Evolutionary conservation across 2,797 vertebrate species (phyloP), one percentile per base, ranked within the genome.

Genomic region (Gambusia yucatana): DNA sequence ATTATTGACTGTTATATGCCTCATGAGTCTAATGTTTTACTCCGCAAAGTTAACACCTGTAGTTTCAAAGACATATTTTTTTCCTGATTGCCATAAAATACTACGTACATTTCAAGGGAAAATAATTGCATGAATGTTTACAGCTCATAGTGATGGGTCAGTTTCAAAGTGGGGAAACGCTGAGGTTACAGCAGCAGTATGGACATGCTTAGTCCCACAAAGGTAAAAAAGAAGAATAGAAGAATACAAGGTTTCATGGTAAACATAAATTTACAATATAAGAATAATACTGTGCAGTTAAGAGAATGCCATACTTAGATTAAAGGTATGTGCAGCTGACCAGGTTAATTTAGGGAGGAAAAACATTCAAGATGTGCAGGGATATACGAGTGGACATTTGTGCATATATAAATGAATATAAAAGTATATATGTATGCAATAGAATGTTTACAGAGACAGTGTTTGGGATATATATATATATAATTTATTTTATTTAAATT

Each of bases 51-150:
- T 95, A 95, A 94, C 90, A 81, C 93, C 93, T 93, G 89, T 87
- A 83, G 93, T 94, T 93, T 89, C 90, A 91, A 85, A 94, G 94
- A 70, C 67, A 94, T 86, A n/a, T 33, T 33, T 89, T 94, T 95
- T 94, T 95, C 93, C 94, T 88, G 85, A 86, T 84, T 73, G 71
- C 91, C 88, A 94, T 95, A 93, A 95, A 95, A 91, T 91, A 75
- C 46, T 79, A 90, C n/a, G n/a, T n/a, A n/a, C 88, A 36, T 92
- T 91, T 86, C 80, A 82, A 78, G 84, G 87, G 83, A 59, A 80
- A 70, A 76, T 57, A 82, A 78, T 71, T 81, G 50, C 59, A 84
- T 89, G 84, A 83, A 75, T 83, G 22, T 78, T 69, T 33, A 9
- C 36, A 71, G 43, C 7, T 77, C 39, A 2, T 50, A 50, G 48